Conservation (phyloP, 1,140 invertebrate genomes). For the Leptopilina boulardi region DNA sequence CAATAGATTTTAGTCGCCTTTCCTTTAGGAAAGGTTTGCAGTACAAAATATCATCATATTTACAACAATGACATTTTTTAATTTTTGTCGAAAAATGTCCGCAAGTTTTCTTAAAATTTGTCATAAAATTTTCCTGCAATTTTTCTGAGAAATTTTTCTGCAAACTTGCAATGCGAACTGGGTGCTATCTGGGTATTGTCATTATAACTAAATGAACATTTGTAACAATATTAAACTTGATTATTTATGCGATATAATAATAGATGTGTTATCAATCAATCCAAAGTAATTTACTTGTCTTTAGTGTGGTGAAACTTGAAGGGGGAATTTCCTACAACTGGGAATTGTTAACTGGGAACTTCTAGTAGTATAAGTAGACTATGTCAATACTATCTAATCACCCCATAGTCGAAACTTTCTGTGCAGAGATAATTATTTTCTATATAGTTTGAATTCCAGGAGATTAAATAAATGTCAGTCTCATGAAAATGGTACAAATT, state of each 20-base stretch:
- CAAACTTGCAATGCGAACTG: too few relatives aligned
- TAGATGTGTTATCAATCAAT: slow-evolving; percentile 16
- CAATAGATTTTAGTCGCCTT: too few relatives aligned
- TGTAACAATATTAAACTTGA: neutral
- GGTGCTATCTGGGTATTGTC: too few relatives aligned
- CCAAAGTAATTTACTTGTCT: slow-evolving; percentile 9
- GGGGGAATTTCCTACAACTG: slow-evolving; percentile 4
- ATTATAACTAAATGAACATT: neutral
- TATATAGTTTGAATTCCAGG: slow-evolving; percentile 3
- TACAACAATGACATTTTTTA: too few relatives aligned
- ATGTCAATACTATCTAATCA: slow-evolving; percentile 14
- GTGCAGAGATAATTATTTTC: slow-evolving; percentile 9
- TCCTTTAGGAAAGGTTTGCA: too few relatives aligned
- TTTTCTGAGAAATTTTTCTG: too few relatives aligned
- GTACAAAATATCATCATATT: too few relatives aligned
- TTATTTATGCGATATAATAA: neutral
- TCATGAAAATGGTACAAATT: neutral
- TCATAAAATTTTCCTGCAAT: too few relatives aligned
- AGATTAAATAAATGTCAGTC: slow-evolving; percentile 14
- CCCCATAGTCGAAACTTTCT: slow-evolving; percentile 8
- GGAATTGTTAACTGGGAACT: slow-evolving; percentile 9
- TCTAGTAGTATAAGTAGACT: slow-evolving; percentile 13
- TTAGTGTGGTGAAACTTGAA: slow-evolving; percentile 17
- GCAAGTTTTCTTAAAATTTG: too few relatives aligned
- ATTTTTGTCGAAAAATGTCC: too few relatives aligned